These are phyloP conservation scores for Diprion similis DNA, from an alignment of 1,140 invertebrate genomes.

Conservation along the genomic window DNA sequence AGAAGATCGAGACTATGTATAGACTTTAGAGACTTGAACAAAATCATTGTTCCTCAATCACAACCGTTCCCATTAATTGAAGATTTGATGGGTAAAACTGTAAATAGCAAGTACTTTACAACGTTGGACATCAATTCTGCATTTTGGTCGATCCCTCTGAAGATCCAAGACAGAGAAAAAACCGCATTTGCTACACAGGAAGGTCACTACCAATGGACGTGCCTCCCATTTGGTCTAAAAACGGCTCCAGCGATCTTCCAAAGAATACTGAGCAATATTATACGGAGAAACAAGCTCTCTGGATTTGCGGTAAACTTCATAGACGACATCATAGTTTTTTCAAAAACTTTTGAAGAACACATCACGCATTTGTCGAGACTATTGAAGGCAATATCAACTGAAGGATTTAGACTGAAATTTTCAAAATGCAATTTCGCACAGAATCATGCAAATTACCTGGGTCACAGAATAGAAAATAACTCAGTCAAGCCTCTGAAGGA, in stretches of 20 bases:
- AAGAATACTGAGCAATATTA: slow-evolving; percentile 36
- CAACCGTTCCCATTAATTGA: slow-evolving; percentile 32
- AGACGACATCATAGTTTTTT: slow-evolving; percentile 36
- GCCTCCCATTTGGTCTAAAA: slow-evolving; percentile 33
- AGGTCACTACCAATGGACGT: slow-evolving; percentile 30
- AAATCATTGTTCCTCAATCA: slow-evolving; percentile 25
- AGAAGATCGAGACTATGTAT: slow-evolving; percentile 28
- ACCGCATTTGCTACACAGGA: slow-evolving; percentile 33
- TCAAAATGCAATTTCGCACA: slow-evolving; percentile 34
- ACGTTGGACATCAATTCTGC: slow-evolving; percentile 35
- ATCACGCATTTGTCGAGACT: slow-evolving; percentile 30
- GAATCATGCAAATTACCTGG: slow-evolving; percentile 43
- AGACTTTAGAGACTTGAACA: slow-evolving; percentile 27
- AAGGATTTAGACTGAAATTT: slow-evolving; percentile 39
- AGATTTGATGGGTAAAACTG: slow-evolving; percentile 26
- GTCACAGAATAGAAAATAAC: slow-evolving; percentile 45
- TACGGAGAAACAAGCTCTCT: slow-evolving; percentile 37
- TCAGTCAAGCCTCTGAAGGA: slow-evolving; percentile 28
- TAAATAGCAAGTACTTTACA: slow-evolving; percentile 29
- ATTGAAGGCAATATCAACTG: slow-evolving; percentile 33
- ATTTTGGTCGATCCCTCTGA: slow-evolving; percentile 34
- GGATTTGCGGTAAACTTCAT: slow-evolving; percentile 30
- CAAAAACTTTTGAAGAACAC: slow-evolving; percentile 29
- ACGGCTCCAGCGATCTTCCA: slow-evolving; percentile 19
- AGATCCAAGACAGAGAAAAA: slow-evolving; percentile 31